Percentiles rank a stretch among this genome's conserved stretches.
These are phyloP conservation scores for Drosophila meridionalis DNA, from an alignment of 2,888 invertebrate species.

Conservation along the genomic window DNA sequence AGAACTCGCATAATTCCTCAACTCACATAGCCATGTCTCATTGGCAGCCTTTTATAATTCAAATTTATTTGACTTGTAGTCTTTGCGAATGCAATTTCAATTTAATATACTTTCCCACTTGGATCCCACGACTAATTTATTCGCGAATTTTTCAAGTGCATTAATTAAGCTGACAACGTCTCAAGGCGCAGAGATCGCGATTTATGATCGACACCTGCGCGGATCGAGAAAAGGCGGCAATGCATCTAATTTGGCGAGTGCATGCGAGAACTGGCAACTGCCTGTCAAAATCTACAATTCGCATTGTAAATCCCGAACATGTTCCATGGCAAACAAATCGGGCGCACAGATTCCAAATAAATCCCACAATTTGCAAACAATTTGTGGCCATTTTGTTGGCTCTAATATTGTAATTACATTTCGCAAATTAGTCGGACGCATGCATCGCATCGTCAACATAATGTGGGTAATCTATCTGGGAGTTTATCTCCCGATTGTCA, in stretches of 20 bases:
- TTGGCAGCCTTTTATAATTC: not conserved
- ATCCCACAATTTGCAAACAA: constrained; percentile 73
- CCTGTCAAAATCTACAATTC: constrained; percentile 19
- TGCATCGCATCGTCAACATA: constrained; percentile 24
- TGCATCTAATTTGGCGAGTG: constrained; percentile 13
- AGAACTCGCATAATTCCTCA: not conserved
- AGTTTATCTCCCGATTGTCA: constrained; percentile 53
- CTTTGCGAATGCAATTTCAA: not conserved
- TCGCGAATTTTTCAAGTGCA: not conserved
- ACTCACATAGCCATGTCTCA: not conserved
- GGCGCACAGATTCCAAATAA: constrained; percentile 41
- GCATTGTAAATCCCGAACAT: constrained; percentile 27
- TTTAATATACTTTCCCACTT: not conserved
- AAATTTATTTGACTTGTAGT: not conserved
- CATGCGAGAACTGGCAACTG: constrained; percentile 23
- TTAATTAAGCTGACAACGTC: constrained; percentile 2
- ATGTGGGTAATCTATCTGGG: constrained; percentile 46
- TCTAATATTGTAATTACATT: constrained; percentile 57
- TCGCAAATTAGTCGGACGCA: constrained; percentile 46
- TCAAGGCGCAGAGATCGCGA: constrained; percentile 4
- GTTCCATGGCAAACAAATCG: constrained; percentile 34
- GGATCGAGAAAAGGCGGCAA: not conserved
- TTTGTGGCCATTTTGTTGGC: constrained; percentile 51
- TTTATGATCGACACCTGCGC: constrained; percentile 32
- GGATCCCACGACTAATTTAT: constrained; percentile 4